A percentile compares a stretch with the other conserved stretches of the same genome.
These are phyloP conservation scores for Steromphala cineraria DNA, from an alignment of 2,888 invertebrate species.

Conservation along the genomic window DNA sequence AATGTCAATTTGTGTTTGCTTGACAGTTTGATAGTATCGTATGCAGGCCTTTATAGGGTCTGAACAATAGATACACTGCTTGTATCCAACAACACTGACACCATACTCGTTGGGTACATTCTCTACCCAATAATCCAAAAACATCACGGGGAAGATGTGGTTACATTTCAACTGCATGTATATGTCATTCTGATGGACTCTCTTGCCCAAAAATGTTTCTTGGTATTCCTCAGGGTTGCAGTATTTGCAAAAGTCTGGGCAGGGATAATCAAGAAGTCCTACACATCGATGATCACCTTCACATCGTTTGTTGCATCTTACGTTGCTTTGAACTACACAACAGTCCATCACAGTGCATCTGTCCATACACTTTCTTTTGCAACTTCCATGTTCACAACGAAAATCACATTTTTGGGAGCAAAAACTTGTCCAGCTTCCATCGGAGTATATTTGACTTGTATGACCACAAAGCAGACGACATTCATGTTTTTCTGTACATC, in stretches of 20 bases:
- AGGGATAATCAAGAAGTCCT: slow-evolving; percentile 84
- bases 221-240: slow-evolving; percentile 76
- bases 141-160: slow-evolving; percentile 70
- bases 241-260: slow-evolving; percentile 79
- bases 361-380: slow-evolving; percentile 62
- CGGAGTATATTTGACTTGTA: not conserved
- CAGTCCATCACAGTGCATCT: slow-evolving; percentile 71
- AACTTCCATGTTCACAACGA: slow-evolving; percentile 68
- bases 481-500: not conserved
- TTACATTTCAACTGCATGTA: slow-evolving; percentile 59
- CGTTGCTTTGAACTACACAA: slow-evolving; percentile 65
- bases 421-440: not conserved
- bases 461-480: slow-evolving; percentile 14
- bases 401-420: slow-evolving; percentile 44
- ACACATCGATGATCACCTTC: slow-evolving; percentile 80
- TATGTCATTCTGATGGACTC: slow-evolving; percentile 58
- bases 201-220: slow-evolving; percentile 70
- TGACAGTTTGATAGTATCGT: no score
- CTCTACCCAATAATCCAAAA: slow-evolving; percentile 75
- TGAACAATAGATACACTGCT: not conserved
- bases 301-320: slow-evolving; percentile 71
- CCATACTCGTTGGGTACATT: slow-evolving; percentile 59
- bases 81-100: not conserved
- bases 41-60: not conserved
- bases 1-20: no score